phyloP scores from a whole-genome alignment of 2,113 vertebrate species.

The Willisornis vidua region DNA sequence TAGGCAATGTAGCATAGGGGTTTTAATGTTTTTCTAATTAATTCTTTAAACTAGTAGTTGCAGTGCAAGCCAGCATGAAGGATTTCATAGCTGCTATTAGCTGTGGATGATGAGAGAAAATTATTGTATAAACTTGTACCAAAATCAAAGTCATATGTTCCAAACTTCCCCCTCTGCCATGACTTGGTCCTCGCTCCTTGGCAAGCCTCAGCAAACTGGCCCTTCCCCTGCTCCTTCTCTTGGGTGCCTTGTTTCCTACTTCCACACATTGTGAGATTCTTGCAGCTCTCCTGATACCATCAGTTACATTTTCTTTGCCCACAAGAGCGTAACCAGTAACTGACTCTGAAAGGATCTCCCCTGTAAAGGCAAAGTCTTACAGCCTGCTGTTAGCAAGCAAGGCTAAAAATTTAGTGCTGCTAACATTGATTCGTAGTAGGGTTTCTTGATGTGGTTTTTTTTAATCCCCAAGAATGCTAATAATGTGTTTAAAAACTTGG shows the following conservation, averaged over 20 bases:
- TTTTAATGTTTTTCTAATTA: neutral
- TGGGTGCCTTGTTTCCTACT: neutral
- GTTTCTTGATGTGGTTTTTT: neutral
- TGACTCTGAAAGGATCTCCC: neutral
- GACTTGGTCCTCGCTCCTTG: neutral
- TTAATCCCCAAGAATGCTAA: neutral
- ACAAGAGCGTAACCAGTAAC: neutral
- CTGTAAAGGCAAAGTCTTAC: neutral
- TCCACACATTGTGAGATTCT: neutral
- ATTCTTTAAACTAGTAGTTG: neutral
- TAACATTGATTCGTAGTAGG: neutral
- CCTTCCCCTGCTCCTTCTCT: neutral
- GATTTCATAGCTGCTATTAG: neutral
- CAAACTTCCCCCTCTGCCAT: neutral
- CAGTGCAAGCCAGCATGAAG: neutral
- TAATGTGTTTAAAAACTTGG: neutral
- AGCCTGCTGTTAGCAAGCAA: neutral
- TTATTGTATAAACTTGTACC: neutral
- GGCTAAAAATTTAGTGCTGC: neutral
- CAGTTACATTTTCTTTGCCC: constrained; percentile 2
- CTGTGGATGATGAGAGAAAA: neutral
- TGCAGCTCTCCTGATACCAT: constrained; percentile 9
- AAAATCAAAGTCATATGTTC: neutral
- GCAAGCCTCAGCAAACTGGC: neutral
- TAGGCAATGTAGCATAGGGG: neutral